phyloP scores from a whole-genome alignment of 2,888 invertebrate genomes.

The Oscheius myriophilus region DNA sequence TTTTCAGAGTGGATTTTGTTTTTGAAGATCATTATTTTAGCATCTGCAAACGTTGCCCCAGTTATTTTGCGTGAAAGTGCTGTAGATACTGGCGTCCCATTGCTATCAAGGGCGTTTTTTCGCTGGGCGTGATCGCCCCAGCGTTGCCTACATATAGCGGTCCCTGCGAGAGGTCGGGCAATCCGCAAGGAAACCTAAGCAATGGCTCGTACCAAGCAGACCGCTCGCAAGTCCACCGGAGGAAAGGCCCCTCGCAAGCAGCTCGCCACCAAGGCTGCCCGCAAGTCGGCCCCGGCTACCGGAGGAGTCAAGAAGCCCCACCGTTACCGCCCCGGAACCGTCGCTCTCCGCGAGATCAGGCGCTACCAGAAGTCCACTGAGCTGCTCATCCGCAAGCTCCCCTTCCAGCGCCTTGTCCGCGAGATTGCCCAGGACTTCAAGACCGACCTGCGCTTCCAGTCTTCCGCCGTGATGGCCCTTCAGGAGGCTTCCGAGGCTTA shows the following conservation, averaged over 20 bases:
- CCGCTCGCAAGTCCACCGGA: slow-evolving; percentile 95
- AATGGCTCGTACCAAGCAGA: slow-evolving; percentile 97
- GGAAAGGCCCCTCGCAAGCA: slow-evolving; percentile 95
- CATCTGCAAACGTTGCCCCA: no score
- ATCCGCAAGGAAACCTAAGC: no score
- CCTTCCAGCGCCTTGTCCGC: slow-evolving; percentile 88
- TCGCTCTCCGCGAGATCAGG: slow-evolving; percentile 39
- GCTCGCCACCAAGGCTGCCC: slow-evolving; percentile 79
- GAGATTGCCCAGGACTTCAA: slow-evolving; percentile 88
- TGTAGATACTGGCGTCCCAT: no score
- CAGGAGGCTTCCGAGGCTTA: slow-evolving; percentile 87
- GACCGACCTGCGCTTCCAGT: slow-evolving; percentile 83
- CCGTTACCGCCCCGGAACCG: slow-evolving; percentile 66
- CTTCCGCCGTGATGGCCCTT: slow-evolving; percentile 90
- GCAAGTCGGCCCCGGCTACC: slow-evolving; percentile 73
- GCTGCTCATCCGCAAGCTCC: slow-evolving; percentile 76
- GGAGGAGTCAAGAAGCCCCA: slow-evolving; percentile 89
- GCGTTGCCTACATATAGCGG: no score
- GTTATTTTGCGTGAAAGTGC: no score
- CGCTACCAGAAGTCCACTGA: slow-evolving; percentile 54
- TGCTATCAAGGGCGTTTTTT: no score
- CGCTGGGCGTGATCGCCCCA: no score
- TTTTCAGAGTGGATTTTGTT: no score
- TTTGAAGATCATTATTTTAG: no score
- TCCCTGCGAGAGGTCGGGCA: no score